Base-by-base conservation (phyloP, 1,140 invertebrate genomes). In the Micrasema minimum region DNA sequence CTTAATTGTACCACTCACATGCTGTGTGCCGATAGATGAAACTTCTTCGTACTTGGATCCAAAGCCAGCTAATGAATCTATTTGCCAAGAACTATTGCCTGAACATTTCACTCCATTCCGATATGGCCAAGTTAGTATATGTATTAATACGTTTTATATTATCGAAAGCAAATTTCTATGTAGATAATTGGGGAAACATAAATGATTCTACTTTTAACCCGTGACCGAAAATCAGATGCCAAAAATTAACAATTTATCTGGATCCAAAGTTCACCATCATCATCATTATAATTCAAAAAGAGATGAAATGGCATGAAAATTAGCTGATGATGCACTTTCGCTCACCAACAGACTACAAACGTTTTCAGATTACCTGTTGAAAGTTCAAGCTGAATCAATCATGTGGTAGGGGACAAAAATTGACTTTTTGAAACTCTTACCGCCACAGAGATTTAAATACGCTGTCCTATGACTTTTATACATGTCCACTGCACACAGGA, bases 1-100 rank as follows among this genome's bases (percentile, higher is more conserved):
- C 16, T 83, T 93, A 76, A 83, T 90, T 0, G 91, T 94, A 12
- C 92, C 92, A 20, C 84, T 90, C n/a, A 91, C 89, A 38, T 95
- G 93, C 78, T 95, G 93, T 79, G 85, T 88, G 22, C 93, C 94
- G 78, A 76, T 81, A 0, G 79, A 83, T 1, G 82, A 88, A 14
- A 78, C 78, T 3, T 79, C 87, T 11, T 87, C 90, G 0, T 92
- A 92, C 80, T 85, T 94, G 38, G 92, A 93, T 83, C 93, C 93
- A 0, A 83, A 88, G 72, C 92, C 93, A 0, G 77, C 87, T 1
- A 92, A 95, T 82, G 80, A 87, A 37, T 87, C 87, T 0, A 78
- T 89, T 46, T 95, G 93, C 75, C 92, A 95, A 81, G 85, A 90
- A 48, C 77, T 90, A 18, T 85, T 89, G 74, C 83, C 86, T 1